Evolutionary conservation across 37 sponge, comb jelly and placozoan genomes (phyloP), one percentile per base, ranked within the genome.

Genomic region (Beroe ovata): DNA sequence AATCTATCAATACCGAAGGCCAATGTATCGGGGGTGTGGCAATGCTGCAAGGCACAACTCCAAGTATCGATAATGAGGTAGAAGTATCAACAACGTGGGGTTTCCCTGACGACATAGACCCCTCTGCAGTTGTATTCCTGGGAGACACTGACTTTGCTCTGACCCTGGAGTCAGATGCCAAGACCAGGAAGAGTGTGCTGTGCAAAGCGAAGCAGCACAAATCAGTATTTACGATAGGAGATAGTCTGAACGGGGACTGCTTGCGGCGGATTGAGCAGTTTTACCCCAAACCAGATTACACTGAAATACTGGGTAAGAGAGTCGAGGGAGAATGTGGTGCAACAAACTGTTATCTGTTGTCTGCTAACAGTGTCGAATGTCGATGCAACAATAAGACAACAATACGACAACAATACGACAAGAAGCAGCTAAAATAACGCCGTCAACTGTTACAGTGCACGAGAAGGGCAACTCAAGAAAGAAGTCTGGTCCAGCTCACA

Each of bases 151-250:
- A 66, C 36, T 66, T 66, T 30, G 69, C 69, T 33, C 30, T 66
- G 4, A 66, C 69, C 16, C 16, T 66, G 33, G 69, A 66, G 30
- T 66, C 69, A 66, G 69, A 66, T 66, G 69, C 69, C 30, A 66
- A 30, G 36, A 66, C 69, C 29, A 66, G 34, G 69, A 66, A 66
- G 30, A 8, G 32, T 33, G 69, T 66, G 35, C 69, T 66, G 36
- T 66, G 69, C 36, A 66, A 66, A 66, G 25, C 69, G 18, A 14
- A 29, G 33, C 69, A 66, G 16, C 69, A 66, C 32, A 66, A 66
- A 30, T 34, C 36, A 14, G 69, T 66, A 4, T 66, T 34, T 30
- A 66, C 69, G 2, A 34, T 66, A 11, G 69, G 69, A 1, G 34
- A 30, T 37, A 30, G 2, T 33, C 36, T 66, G 36, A 18, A 66